These are phyloP conservation scores for Heterohyrax brucei DNA, from an alignment of 2,797 vertebrate species.

Conservation along the genomic window DNA sequence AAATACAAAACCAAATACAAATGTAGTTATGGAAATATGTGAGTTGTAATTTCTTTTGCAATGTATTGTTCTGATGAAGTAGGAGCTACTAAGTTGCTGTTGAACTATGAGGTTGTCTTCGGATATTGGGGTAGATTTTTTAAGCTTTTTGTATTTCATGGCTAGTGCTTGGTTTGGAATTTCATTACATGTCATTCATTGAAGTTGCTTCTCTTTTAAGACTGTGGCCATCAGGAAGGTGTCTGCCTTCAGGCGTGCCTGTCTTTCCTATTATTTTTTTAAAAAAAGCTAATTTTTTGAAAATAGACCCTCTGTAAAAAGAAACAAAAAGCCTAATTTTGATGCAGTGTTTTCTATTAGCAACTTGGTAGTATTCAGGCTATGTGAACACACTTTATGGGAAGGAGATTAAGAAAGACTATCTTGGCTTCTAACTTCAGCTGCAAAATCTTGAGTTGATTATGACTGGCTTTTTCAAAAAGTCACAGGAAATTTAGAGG, in stretches of 20 bases:
- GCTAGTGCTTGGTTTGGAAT: constrained; percentile 66
- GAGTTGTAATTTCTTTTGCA: constrained; percentile 76
- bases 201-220: constrained; percentile 74
- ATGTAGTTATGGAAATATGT: constrained; percentile 82
- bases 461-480: constrained; percentile 42
- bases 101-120: constrained; percentile 73
- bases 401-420: constrained; percentile 69
- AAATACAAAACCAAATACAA: constrained; percentile 75
- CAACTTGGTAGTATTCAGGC: constrained; percentile 42
- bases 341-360: constrained; percentile 17
- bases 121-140: background rate
- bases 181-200: constrained; percentile 66
- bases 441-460: constrained; percentile 57
- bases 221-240: constrained; percentile 6
- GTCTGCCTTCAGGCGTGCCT: constrained; percentile 39
- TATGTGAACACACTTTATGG: constrained; percentile 62
- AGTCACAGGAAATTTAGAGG: background rate
- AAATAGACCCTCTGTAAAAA: background rate
- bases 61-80: constrained; percentile 53
- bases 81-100: constrained; percentile 57
- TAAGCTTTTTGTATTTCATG: constrained; percentile 72
- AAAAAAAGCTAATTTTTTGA: constrained; percentile 8
- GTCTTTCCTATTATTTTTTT: background rate
- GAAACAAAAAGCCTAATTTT: constrained; percentile 58
- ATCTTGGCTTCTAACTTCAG: constrained; percentile 51